Evolutionary conservation across 2,888 invertebrate species (phyloP).

Genomic region (Leucania comma): DNA sequence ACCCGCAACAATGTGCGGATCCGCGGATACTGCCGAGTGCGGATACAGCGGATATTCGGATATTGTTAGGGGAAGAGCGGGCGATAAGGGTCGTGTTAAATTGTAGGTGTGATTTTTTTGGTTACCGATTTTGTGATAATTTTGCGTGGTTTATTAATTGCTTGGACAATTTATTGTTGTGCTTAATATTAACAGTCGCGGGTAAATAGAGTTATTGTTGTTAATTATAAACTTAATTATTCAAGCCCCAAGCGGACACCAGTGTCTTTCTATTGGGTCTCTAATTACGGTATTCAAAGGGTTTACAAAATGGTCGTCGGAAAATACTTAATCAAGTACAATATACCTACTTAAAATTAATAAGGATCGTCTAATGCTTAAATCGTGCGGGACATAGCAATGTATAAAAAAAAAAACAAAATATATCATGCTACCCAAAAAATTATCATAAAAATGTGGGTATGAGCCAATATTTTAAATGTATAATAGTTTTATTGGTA

Average conservation of each 20-base stretch:
- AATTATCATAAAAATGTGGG: too few species aligned
- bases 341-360: too few species aligned
- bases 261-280: too few species aligned
- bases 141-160: slow-evolving; percentile 47
- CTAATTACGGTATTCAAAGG: too few species aligned
- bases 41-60: slow-evolving; percentile 61
- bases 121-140: slow-evolving; percentile 56
- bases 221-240: not conserved
- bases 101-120: slow-evolving; percentile 65
- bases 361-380: too few species aligned
- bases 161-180: slow-evolving; percentile 12
- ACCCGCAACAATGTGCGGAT: slow-evolving; percentile 65
- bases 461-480: too few species aligned
- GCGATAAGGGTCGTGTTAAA: slow-evolving; percentile 65
- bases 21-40: slow-evolving; percentile 55
- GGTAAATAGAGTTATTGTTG: not conserved
- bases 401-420: too few species aligned
- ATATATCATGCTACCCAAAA: too few species aligned
- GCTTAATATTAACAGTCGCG: not conserved
- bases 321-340: not conserved
- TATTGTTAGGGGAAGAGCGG: slow-evolving; percentile 65
- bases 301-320: too few species aligned
- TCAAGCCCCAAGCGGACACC: too few species aligned
- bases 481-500: too few species aligned
- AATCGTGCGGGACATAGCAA: too few species aligned